Percentiles rank a stretch among this genome's conserved stretches.
Evolutionary conservation across 2,797 vertebrate genomes (phyloP).

Genomic region (Prionace glauca): DNA sequence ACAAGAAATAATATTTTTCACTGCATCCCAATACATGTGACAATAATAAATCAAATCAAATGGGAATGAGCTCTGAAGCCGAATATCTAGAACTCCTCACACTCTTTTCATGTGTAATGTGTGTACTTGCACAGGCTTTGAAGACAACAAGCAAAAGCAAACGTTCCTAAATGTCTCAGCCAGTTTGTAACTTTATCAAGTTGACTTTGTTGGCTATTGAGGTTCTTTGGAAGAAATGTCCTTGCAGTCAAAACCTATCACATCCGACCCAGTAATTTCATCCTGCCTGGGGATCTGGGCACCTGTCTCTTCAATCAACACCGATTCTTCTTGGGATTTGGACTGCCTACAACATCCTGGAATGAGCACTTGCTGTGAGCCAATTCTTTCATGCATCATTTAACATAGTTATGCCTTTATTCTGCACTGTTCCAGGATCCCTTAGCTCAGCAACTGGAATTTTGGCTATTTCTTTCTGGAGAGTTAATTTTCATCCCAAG

Average conservation of each 20-base stretch:
- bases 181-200: background rate
- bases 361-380: background rate
- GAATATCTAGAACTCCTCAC: background rate
- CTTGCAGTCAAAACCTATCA: background rate
- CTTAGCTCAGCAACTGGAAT: background rate
- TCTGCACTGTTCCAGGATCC: background rate
- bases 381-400: background rate
- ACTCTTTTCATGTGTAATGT: background rate
- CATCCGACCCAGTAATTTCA: background rate
- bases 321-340: background rate
- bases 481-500: background rate
- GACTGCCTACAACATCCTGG: background rate
- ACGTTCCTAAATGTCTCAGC: background rate
- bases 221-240: background rate
- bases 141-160: background rate
- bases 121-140: background rate
- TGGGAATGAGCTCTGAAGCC: background rate
- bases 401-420: background rate
- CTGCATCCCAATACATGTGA: no score
- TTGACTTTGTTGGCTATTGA: background rate
- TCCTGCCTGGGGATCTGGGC: background rate
- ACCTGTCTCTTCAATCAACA: background rate
- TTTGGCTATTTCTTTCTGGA: background rate
- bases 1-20: no score
- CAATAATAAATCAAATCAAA: background rate